Evolutionary conservation across 2,113 vertebrate species (phyloP), one percentile per base, ranked within the genome.

Genomic region (Aphyosemion australe): DNA sequence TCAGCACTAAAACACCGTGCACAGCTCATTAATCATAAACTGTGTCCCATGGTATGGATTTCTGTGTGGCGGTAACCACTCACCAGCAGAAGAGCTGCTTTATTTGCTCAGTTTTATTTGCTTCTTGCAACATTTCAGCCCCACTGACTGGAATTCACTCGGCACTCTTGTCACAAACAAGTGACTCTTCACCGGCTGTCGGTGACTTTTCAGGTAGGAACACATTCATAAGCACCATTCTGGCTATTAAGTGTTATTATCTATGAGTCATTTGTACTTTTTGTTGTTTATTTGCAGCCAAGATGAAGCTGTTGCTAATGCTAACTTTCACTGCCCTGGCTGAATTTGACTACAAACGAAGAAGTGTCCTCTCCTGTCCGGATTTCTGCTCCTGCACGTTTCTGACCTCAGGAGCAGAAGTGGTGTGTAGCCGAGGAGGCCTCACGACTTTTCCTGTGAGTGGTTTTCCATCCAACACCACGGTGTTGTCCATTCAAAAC

Each of bases 401-500:
- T 21, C 10, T 43, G 18, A 4, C 12, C 16, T 77, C 64, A 0
- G 63, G 78, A 52, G 80, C 65, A 7, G 88, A 90, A 0, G 75
- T 93, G 11, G 53, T 82, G 52, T 95, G 94, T 74, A 72, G 54
- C 0, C 88, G 89, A 12, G 48, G 79, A 3, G 62, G 83, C 3
- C 87, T 93, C 0, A 69, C 54, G 2, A 1, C 31, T 34, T 89
- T 94, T 52, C 94, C 94, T 0, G 1, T 1, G 0, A 0, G n/a
- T 0, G 42, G 12, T 52, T 77, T 95, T 46, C 89, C 94, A 0
- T 10, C 61, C 9, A 60, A 84, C 82, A 93, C 90, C 4, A 39
- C 63, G 9, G 66, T 9, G 12, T 61, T 96, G 15, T 88, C 87
- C 0, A 77, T 95, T 61, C 94, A 94, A 69, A 94, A 90, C 75